Percentiles rank a stretch among this genome's conserved stretches.
Evolutionary conservation across 2,113 vertebrate genomes (phyloP).

Genomic region (Todiramphus saurophagus): DNA sequence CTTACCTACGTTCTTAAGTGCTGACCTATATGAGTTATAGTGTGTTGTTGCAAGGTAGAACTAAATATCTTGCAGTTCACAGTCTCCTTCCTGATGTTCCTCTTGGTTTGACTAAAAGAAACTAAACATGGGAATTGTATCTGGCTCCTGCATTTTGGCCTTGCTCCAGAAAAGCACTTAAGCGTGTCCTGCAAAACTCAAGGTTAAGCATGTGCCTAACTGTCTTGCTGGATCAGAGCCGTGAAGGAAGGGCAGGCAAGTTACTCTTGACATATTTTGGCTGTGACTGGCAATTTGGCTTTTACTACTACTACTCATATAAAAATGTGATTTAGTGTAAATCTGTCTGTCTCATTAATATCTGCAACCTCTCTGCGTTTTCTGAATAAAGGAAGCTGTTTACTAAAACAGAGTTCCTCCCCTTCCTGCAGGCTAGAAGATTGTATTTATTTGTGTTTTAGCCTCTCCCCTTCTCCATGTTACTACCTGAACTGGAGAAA

Average conservation of each 20-base stretch:
- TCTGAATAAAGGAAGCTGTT: not conserved
- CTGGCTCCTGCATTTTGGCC: constrained; percentile 1
- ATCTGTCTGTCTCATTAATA: not conserved
- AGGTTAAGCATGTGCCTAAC: not conserved
- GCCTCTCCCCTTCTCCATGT: not conserved
- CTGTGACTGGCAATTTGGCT: not conserved
- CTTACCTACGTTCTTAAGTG: accelerated
- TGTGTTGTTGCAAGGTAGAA: not conserved
- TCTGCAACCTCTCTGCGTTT: not conserved
- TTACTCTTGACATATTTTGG: not conserved
- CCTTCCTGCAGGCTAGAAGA: not conserved
- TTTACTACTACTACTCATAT: not conserved
- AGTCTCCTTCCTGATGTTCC: not conserved
- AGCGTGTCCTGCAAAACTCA: not conserved
- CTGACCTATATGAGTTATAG: not conserved
- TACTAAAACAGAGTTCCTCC: not conserved
- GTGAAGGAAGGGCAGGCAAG: not conserved
- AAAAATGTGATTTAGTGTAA: not conserved
- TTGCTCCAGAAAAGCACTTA: not conserved
- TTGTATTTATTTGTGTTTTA: not conserved
- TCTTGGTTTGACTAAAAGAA: not conserved
- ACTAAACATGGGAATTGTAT: not conserved
- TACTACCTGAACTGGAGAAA: not conserved
- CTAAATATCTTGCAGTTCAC: not conserved
- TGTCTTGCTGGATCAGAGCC: not conserved